Percentiles rank a stretch among this genome's conserved stretches.
Evolutionary conservation across 2,888 invertebrate species (phyloP).

Genomic region (Nomada ruficornis): DNA sequence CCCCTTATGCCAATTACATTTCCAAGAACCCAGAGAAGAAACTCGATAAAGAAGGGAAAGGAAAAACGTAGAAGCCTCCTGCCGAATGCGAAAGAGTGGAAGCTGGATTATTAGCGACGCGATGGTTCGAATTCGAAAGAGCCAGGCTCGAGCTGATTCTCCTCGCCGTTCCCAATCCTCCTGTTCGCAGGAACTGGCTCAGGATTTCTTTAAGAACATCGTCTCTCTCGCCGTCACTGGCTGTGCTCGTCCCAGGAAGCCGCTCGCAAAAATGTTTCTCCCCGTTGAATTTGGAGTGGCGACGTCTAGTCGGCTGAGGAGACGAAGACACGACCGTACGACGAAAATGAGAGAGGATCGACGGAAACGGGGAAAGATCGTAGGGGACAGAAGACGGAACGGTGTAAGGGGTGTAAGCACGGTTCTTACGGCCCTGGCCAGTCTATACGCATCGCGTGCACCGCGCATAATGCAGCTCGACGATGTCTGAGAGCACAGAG

Average conservation of each 20-base stretch:
- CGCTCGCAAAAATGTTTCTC: too few relatives aligned
- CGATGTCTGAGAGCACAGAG: slow-evolving; percentile 72
- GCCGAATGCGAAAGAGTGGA: background rate
- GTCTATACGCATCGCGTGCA: slow-evolving; percentile 67
- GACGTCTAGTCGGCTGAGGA: too few relatives aligned
- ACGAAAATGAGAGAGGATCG: background rate
- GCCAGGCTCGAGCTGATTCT: background rate
- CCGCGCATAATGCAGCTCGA: slow-evolving; percentile 65
- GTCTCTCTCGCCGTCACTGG: slow-evolving; percentile 7
- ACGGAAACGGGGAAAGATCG: background rate
- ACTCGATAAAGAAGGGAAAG: background rate
- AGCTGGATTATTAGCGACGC: slow-evolving; percentile 19
- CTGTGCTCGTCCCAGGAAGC: slow-evolving; percentile 8
- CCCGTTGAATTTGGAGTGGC: too few relatives aligned
- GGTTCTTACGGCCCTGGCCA: slow-evolving; percentile 57
- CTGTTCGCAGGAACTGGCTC: slow-evolving; percentile 2
- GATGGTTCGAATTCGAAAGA: background rate
- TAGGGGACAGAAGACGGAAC: slow-evolving; percentile 9
- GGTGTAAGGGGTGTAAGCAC: background rate
- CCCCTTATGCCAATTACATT: slow-evolving; percentile 24
- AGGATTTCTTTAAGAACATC: slow-evolving; percentile 45
- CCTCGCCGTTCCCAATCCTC: background rate
- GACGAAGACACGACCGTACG: background rate
- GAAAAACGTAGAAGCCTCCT: background rate
- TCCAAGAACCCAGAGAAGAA: background rate